Conservation (phyloP, 2,888 invertebrate species). For the Heteromyza rotundicornis region DNA sequence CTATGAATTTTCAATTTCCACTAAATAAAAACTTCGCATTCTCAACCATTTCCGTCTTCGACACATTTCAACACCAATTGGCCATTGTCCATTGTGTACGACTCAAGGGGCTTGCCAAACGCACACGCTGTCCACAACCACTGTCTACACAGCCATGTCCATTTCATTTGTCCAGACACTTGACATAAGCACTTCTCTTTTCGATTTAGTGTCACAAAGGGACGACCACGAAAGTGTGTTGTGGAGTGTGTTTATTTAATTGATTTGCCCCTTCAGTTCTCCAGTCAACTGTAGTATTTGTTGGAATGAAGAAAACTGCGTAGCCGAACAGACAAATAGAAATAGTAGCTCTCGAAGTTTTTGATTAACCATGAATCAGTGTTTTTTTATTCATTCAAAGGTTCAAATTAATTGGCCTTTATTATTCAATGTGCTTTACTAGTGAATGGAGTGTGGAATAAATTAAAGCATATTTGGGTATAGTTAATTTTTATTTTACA, state of each 20-base stretch:
- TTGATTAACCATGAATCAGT: too few relatives aligned
- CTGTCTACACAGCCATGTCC: not conserved
- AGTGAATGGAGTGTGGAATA: too few relatives aligned
- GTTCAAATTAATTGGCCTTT: too few relatives aligned
- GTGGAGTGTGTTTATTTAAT: slow-evolving; percentile 7
- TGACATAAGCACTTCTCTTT: slow-evolving; percentile 45
- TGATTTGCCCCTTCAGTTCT: not conserved
- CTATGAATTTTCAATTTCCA: not conserved
- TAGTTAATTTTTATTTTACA: too few relatives aligned
- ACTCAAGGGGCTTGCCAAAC: not conserved
- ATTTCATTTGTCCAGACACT: slow-evolving; percentile 44
- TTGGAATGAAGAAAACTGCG: too few relatives aligned
- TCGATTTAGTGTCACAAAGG: slow-evolving; percentile 7
- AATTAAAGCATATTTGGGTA: too few relatives aligned
- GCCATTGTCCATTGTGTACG: not conserved
- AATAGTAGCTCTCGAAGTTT: too few relatives aligned
- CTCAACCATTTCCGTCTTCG: not conserved
- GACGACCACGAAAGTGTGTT: not conserved
- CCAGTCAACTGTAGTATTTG: too few relatives aligned
- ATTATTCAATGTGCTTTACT: too few relatives aligned
- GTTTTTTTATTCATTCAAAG: too few relatives aligned
- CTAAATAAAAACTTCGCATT: not conserved
- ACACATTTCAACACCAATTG: not conserved
- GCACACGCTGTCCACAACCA: not conserved
- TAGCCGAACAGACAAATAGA: too few relatives aligned